Base-by-base conservation (phyloP, 2,888 invertebrate genomes). In the Athalia rosae region DNA sequence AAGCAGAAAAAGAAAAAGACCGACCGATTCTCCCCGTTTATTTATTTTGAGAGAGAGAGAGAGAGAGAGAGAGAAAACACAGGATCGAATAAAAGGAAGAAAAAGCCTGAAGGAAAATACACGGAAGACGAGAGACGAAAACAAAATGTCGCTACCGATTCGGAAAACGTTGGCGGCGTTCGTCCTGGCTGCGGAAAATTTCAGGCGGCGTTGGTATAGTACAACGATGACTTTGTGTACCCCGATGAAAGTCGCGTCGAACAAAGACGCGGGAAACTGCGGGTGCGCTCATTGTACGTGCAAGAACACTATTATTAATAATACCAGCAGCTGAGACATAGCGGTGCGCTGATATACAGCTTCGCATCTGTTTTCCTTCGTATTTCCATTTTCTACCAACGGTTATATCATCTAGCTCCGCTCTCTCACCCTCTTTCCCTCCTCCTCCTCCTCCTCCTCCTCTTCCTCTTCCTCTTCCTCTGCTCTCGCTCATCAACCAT, bases 181-280 rank as follows among this genome's bases (percentile, higher is more conserved):
- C 58, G 56, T 71, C 28, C 45, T 58, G 58, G 43, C 71, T 28
- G 50, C 71, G 45, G 58, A 45, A 71, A 71, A 71, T 71, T 43
- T 41, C 43, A 50, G 43, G n/a, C 50, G 13, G 67, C 9, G 71
- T 71, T 45, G 43, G 45, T 43, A 71, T 58, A n/a, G 63, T 47
- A 63, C 63, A 45, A 47, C 15, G 48, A n/a, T 11, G n/a, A n/a
- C n/a, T 8, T 15, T 15, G 63, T 13, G 7, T 9, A 9, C 71
- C 71, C 71, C 56, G 71, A 71, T 71, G 56, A 71, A 58, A 71
- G 71, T 71, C 58, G 58, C 43, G 45, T 43, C 28, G 67, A 67
- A 71, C 71, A 71, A 71, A 71, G 58, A 41, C 67, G 15, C 28
- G 53, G n/a, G 53, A 53, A 53, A 67, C 28, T 4, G 15, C 50